A percentile compares a stretch with the other conserved stretches of the same genome.
Evolutionary conservation across 2,888 invertebrate genomes (phyloP).

Genomic region (Drosophila pegasa): DNA sequence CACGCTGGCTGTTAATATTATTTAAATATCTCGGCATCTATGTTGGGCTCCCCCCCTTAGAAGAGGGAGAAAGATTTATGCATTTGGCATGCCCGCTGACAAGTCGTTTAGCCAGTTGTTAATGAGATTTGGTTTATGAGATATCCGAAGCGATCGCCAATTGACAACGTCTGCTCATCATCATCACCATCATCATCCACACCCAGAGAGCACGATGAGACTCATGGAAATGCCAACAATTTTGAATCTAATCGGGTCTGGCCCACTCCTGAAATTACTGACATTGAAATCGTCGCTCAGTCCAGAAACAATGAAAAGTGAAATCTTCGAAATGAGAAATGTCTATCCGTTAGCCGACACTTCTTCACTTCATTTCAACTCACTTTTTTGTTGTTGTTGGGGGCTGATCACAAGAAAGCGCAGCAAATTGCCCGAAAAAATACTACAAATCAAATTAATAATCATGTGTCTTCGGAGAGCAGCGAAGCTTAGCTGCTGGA

Average conservation of each 20-base stretch:
- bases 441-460: slow-evolving; percentile 77
- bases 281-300: slow-evolving; percentile 66
- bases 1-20: slow-evolving; percentile 46
- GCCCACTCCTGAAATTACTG: slow-evolving; percentile 51
- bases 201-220: background rate
- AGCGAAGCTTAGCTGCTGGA: slow-evolving; percentile 5
- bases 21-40: slow-evolving; percentile 43
- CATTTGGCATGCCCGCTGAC: slow-evolving; percentile 57
- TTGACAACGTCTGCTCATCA: slow-evolving; percentile 16
- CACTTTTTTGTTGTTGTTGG: slow-evolving; percentile 4
- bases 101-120: slow-evolving; percentile 44
- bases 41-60: slow-evolving; percentile 5
- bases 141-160: slow-evolving; percentile 17
- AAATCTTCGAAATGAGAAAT: slow-evolving; percentile 49
- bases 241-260: slow-evolving; percentile 14
- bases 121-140: slow-evolving; percentile 47
- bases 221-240: slow-evolving; percentile 17
- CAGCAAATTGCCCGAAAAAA: slow-evolving; percentile 53
- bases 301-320: slow-evolving; percentile 67
- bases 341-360: slow-evolving; percentile 22
- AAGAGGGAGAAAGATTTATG: slow-evolving; percentile 60
- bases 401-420: slow-evolving; percentile 49
- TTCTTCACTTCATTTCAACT: slow-evolving; percentile 16
- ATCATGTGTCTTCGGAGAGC: slow-evolving; percentile 66
- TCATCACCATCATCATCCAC: slow-evolving; percentile 12